These are phyloP conservation scores for Paramormyrops kingsleyae DNA, from an alignment of 2,113 vertebrate species.

Conservation along the genomic window DNA sequence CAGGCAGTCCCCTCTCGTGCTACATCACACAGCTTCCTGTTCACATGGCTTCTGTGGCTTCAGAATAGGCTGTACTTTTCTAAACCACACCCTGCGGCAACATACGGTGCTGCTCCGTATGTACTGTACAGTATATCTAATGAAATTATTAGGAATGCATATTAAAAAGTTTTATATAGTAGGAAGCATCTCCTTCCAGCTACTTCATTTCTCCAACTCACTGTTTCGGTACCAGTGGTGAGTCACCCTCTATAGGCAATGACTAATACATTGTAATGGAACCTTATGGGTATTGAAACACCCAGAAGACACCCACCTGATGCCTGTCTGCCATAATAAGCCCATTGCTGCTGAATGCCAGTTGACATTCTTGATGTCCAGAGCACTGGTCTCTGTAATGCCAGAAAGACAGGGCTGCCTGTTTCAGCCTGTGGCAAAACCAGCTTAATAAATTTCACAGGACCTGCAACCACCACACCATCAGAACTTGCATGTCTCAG, in stretches of 20 bases:
- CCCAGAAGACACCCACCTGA: background rate
- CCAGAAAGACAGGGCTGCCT: background rate
- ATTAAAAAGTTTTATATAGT: background rate
- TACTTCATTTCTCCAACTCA: background rate
- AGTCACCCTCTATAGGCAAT: background rate
- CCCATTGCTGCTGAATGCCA: background rate
- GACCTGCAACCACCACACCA: background rate
- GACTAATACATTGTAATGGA: background rate
- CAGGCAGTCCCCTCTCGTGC: background rate
- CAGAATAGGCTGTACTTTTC: conserved; percentile 27
- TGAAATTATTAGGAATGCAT: background rate
- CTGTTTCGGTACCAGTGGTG: background rate
- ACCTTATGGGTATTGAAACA: background rate
- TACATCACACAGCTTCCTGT: background rate
- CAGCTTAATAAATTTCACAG: background rate
- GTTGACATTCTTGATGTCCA: background rate
- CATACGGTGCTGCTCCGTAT: background rate
- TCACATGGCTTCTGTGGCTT: conserved; percentile 31
- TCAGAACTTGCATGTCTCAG: background rate
- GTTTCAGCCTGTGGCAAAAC: background rate
- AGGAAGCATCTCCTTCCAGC: background rate
- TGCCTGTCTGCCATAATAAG: background rate
- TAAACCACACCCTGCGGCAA: conserved; percentile 19
- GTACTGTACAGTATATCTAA: too few species aligned
- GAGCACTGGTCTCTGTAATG: background rate